phyloP scores from a whole-genome alignment of 2,888 invertebrate genomes.

The Brachylomia viminalis region DNA sequence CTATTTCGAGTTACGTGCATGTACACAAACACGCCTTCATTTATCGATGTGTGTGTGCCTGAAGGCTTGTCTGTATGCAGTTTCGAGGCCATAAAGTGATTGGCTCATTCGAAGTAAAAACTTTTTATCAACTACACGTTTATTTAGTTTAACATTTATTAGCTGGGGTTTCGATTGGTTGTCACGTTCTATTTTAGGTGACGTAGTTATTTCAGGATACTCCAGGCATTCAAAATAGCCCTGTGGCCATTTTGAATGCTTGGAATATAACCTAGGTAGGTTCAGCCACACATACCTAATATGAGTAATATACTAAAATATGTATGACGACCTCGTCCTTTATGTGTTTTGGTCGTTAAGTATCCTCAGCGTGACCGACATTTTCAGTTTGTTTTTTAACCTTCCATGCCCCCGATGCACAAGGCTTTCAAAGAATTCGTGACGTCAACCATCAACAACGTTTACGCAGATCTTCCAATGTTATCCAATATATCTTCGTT shows the following conservation, averaged over 20 bases:
- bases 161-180: slow-evolving; percentile 70
- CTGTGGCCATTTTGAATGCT: too few species aligned
- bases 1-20: slow-evolving; percentile 76
- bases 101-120: slow-evolving; percentile 74
- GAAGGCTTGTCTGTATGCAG: slow-evolving; percentile 76
- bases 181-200: slow-evolving; percentile 75
- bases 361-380: slow-evolving; percentile 63
- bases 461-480: slow-evolving; percentile 83
- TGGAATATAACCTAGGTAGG: slow-evolving; percentile 14
- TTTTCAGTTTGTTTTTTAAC: slow-evolving; percentile 64
- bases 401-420: slow-evolving; percentile 62
- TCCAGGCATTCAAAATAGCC: slow-evolving; percentile 37
- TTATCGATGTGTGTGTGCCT: slow-evolving; percentile 72
- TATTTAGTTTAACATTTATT: slow-evolving; percentile 75
- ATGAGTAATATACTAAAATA: slow-evolving; percentile 1
- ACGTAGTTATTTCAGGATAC: slow-evolving; percentile 65
- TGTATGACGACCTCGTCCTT: slow-evolving; percentile 38
- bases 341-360: slow-evolving; percentile 36
- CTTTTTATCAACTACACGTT: slow-evolving; percentile 74
- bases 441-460: slow-evolving; percentile 76
- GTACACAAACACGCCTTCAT: slow-evolving; percentile 84
- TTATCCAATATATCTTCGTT: slow-evolving; percentile 83
- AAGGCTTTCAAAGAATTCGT: slow-evolving; percentile 70
- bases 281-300: neutral
- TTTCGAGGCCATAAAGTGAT: slow-evolving; percentile 85